phyloP scores from a whole-genome alignment of 2,888 invertebrate species.

The Prosapia bicincta region DNA sequence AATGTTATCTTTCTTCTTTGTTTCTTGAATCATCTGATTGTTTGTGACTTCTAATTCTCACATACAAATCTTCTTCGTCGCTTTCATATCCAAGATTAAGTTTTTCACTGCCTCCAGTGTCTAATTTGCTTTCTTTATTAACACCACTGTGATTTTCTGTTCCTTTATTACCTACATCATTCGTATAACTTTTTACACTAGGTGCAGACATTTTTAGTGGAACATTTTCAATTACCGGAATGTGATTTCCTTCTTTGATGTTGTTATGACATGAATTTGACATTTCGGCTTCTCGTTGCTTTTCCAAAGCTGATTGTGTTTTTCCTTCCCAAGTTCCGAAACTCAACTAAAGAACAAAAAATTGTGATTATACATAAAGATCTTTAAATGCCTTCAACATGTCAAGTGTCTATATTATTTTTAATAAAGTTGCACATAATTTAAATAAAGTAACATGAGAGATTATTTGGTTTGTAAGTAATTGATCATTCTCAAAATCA shows the following conservation, averaged over 20 bases:
- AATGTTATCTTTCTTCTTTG: slow-evolving; percentile 28
- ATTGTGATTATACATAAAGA: too few species aligned
- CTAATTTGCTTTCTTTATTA: slow-evolving; percentile 7
- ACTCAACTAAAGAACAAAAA: not conserved
- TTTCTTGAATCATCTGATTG: slow-evolving; percentile 16
- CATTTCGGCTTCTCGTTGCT: slow-evolving; percentile 21
- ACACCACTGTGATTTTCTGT: slow-evolving; percentile 15
- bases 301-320: slow-evolving; percentile 12
- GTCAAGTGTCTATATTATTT: too few species aligned
- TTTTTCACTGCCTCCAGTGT: slow-evolving; percentile 22
- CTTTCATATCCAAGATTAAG: slow-evolving; percentile 22
- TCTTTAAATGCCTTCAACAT: too few species aligned
- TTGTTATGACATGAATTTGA: slow-evolving; percentile 7
- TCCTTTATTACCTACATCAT: slow-evolving; percentile 6
- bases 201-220: slow-evolving; percentile 15
- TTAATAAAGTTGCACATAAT: too few species aligned
- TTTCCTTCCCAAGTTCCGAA: not conserved
- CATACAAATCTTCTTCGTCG: slow-evolving; percentile 16
- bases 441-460: too few species aligned
- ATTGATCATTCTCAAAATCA: too few species aligned
- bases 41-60: slow-evolving; percentile 8
- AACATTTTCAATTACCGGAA: slow-evolving; percentile 21
- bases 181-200: slow-evolving; percentile 18
- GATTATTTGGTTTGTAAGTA: too few species aligned
- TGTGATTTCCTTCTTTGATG: slow-evolving; percentile 16